phyloP scores from a whole-genome alignment of 2,113 vertebrate species.

The Hirundichthys speculiger region DNA sequence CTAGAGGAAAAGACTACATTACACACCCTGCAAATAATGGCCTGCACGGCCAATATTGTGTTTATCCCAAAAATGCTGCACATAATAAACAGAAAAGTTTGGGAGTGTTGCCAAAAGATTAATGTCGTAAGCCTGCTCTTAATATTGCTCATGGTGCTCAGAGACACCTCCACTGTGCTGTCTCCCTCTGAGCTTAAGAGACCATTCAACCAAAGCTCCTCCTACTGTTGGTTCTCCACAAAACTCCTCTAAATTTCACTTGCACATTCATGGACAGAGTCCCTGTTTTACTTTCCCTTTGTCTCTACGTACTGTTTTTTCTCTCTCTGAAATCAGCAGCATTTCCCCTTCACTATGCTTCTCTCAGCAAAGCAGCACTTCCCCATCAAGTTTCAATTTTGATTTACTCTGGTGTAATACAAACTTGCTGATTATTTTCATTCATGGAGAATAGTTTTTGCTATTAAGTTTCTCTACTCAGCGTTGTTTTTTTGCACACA shows the following conservation, averaged over 20 bases:
- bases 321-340: conserved; percentile 6
- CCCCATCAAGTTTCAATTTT: conserved; percentile 60
- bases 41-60: conserved; percentile 1
- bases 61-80: not conserved
- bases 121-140: not conserved
- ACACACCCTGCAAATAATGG: too few species aligned
- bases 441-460: conserved; percentile 55
- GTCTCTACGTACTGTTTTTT: not conserved
- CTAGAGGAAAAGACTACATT: not conserved
- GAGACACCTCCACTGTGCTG: not conserved
- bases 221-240: not conserved
- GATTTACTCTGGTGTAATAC: conserved; percentile 56
- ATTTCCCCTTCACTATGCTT: conserved; percentile 26
- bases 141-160: not conserved
- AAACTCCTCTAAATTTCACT: conserved; percentile 7
- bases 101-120: not conserved
- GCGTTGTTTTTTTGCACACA: conserved; percentile 57
- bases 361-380: conserved; percentile 46
- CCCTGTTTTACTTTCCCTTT: not conserved
- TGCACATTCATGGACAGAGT: not conserved
- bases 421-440: conserved; percentile 64
- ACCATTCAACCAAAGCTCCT: conserved; percentile 17
- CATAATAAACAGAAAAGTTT: not conserved
- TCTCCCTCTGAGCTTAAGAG: not conserved
- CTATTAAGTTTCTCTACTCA: conserved; percentile 55